phyloP scores from a whole-genome alignment of 2,113 vertebrate genomes.

The Melozone crissalis region DNA sequence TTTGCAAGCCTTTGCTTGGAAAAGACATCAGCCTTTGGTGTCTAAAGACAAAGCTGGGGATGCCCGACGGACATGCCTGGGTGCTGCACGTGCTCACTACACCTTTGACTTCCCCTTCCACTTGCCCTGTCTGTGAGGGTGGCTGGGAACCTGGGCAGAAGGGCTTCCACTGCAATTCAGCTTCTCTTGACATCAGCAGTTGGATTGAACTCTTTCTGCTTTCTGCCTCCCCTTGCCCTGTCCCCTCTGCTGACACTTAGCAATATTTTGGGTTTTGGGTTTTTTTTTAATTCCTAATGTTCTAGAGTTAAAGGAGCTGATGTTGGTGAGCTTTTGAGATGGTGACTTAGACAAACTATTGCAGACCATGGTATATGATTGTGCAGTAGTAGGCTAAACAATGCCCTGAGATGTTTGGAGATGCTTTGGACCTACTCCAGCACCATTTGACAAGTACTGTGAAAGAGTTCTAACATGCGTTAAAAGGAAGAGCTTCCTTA shows the following conservation, averaged over 20 bases:
- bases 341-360: not conserved
- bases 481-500: not conserved
- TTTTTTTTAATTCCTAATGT: not conserved
- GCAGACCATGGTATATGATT: not conserved
- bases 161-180: not conserved
- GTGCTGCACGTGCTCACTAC: not conserved
- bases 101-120: not conserved
- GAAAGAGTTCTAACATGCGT: not conserved
- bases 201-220: not conserved
- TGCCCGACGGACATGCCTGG: accelerated
- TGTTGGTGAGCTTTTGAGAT: not conserved
- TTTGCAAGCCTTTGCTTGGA: not conserved
- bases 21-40: not conserved
- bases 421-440: not conserved
- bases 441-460: not conserved
- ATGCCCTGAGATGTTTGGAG: not conserved
- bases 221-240: not conserved
- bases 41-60: not conserved
- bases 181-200: not conserved
- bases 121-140: not conserved
- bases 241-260: accelerated
- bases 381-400: not conserved
- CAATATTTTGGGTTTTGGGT: not conserved
- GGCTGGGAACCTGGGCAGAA: not conserved
- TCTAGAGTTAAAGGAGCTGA: not conserved